Base-by-base conservation (phyloP, 2,888 invertebrate genomes). In the Thera obeliscata region DNA sequence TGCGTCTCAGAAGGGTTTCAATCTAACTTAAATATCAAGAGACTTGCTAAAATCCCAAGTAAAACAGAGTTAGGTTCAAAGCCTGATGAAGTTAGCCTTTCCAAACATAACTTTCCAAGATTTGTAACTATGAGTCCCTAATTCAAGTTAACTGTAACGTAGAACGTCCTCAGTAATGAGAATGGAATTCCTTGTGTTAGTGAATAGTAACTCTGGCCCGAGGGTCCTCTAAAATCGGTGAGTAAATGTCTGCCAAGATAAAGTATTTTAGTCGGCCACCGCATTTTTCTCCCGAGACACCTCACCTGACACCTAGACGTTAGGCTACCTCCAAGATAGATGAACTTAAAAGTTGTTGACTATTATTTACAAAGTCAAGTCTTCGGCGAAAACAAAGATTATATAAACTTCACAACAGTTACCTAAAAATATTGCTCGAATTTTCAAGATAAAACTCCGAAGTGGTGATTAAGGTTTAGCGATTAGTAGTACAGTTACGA, bases 41-140 rank as follows among this genome's bases (percentile, higher is more conserved):
- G 62, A 69, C 60, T 67, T 57, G 12, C 43, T 50, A 5, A 61
- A 66, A 66, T 68, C 69, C 66, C 60, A 74, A 73, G 67, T 69
- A 56, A 58, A 62, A 59, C 59, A 63, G 59, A 71, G 62, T 68
- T 71, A 67, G 58, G 60, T 46, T 58, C 60, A 65, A 66, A 67
- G 67, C 69, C 70, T 72, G 67, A 73, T 69, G 69, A 73, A 76
- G 70, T 73, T 73, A 76, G 71, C 76, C 73, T 71, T 66, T 70
- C 64, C 67, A 73, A 75, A 73, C 69, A 75, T 73, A 72, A 73
- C 73, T 71, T 67, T 59, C 6, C 61, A 56, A 70, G 73, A 71
- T 74, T 74, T 67, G 74, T 67, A 66, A 69, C 61, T 66, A 60
- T 60, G 62, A 63, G 68, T 62, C 70, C 66, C 59, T 74, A 74